Evolutionary conservation across 2,113 vertebrate genomes (phyloP), one percentile per base, ranked within the genome.

Genomic region (Chaetura pelagica): DNA sequence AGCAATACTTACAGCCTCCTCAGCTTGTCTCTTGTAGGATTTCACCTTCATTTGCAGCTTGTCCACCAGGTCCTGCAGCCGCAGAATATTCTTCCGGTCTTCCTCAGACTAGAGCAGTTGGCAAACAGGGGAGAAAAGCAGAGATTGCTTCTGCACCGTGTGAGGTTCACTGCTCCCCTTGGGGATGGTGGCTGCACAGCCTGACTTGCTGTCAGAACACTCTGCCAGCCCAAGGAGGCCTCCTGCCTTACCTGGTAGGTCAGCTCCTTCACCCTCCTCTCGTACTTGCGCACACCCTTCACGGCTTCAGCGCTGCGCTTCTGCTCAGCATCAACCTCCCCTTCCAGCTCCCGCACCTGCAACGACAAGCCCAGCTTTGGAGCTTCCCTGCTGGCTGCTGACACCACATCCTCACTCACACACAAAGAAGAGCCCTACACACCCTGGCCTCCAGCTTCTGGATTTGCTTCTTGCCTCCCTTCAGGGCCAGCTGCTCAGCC

Each of bases 361-460:
- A 90, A 85, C 6, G 76, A 32, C 58, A 81, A 67, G 84, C 11
- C 51, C 20, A 32, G 10, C 1, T 32, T 87, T 55, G 85, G 20
- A 29, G 23, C 22, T 82, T 46, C 32, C 20, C 12, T 32, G 27
- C 4, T 61, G 17, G 5, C 9, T 38, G 7, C 19, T 19, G 12
- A 51, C 18, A 12, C 15, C 32, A 46, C 13, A 4, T 42, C 29
- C 4, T 72, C 19, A 2, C 8, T 24, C 8, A 7, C 4, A 15
- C 19, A 30, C 59, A 12, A 78, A 68, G 10, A 67, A 6, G 4
- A 67, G 74, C n/a, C 72, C 64, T 59, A 95, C 97, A 7, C 89
- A 99, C 99, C 75, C 99, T 98, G 76, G 98, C 93, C 77, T 99
- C 98, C 95, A 99, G 97, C 81, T 99, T 99, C 98, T 99, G 98